Evolutionary conservation across 2,888 invertebrate genomes (phyloP), one percentile per base, ranked within the genome.

Genomic region (Acanthococcus lagerstroemiae): DNA sequence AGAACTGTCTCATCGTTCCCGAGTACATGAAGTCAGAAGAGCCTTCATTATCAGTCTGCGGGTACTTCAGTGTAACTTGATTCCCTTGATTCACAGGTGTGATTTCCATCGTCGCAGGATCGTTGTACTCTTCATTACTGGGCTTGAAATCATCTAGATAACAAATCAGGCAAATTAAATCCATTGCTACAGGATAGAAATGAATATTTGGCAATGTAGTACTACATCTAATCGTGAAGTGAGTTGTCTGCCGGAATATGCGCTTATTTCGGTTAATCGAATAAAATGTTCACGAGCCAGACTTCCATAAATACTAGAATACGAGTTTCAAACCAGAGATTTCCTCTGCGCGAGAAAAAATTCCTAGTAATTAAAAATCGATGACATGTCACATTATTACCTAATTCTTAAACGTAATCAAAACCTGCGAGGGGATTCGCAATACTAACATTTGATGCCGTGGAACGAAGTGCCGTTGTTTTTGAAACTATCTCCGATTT

Each of bases 141-240:
- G 96, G 96, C 77, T 95, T 95, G 77, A 96, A 96, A 78, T 96
- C 96, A 88, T 95, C 95, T 95, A 78, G n/a, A n/a, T n/a, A n/a
- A n/a, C n/a, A n/a, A n/a, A n/a, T n/a, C n/a, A n/a, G n/a, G n/a
- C n/a, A n/a, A n/a, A n/a, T n/a, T n/a, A n/a, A n/a, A n/a, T n/a
- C n/a, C n/a, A n/a, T n/a, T n/a, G n/a, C n/a, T n/a, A n/a, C n/a
- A n/a, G n/a, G n/a, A n/a, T n/a, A n/a, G n/a, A n/a, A n/a, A n/a
- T n/a, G n/a, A n/a, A n/a, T n/a, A n/a, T n/a, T n/a, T n/a, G n/a
- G n/a, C n/a, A n/a, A n/a, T n/a, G n/a, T n/a, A n/a, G n/a, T n/a
- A n/a, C n/a, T n/a, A n/a, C n/a, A n/a, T n/a, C n/a, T n/a, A n/a
- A n/a, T n/a, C n/a, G n/a, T n/a, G n/a, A n/a, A n/a, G n/a, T n/a